Evolutionary conservation across 2,888 invertebrate species (phyloP), one percentile per base, ranked within the genome.

Genomic region (Dryobotodes eremita): DNA sequence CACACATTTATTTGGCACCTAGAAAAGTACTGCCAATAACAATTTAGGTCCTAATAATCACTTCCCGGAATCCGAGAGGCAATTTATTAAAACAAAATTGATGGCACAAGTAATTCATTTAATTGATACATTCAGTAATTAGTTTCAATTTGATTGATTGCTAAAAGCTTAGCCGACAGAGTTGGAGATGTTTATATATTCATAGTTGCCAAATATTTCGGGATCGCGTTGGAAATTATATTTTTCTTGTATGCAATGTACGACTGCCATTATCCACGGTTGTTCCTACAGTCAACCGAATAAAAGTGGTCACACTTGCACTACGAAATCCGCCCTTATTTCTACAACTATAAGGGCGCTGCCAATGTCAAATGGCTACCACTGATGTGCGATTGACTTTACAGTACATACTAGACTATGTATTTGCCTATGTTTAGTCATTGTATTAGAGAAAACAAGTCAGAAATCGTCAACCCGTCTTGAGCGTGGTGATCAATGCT

Each of bases 91-190:
- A 61, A 46, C 59, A 42, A 36, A 64, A 86, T 84, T 74, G 46
- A 86, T 78, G 46, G 64, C 31, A 71, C 17, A 53, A 64, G 62
- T 75, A 78, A 77, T 74, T 74, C 1, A 80, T 87, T 64, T 66
- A 77, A 88, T 80, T 79, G 48, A 81, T 81, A n/a, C 68, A 72
- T 84, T 74, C 0, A 26, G 66, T 78, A 72, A 80, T 80, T 53
- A 53, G 66, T 83, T 80, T 78, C 42, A 77, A 72, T 75, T 53
- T 68, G 71, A 86, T 78, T 86, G 55, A 86, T 83, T 46, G 50
- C 57, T 55, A 23, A 31, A 42, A 66, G 66, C 76, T 64, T 17
- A 68, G 20, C 55, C 13, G 50, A 69, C 61, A 57, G 42, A 59
- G 46, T 71, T 62, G 23, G 15, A 68, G 48, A 61, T 61, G 31